A percentile compares a stretch with the other conserved stretches of the same genome.
These are phyloP conservation scores for Corythoichthys haematopterus DNA, from an alignment of 2,113 vertebrate genomes.

Conservation along the genomic window DNA sequence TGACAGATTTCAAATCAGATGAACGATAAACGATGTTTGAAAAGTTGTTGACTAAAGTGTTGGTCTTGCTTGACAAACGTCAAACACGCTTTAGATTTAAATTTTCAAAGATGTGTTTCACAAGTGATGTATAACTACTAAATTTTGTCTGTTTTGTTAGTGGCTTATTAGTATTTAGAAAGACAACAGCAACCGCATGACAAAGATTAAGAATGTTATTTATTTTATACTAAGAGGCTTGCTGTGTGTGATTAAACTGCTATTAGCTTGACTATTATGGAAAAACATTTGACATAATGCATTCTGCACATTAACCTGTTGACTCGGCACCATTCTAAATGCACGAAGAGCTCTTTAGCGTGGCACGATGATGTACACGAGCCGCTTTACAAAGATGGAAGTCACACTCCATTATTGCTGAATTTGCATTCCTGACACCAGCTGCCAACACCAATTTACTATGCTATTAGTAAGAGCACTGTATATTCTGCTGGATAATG, in stretches of 20 bases:
- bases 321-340: constrained; percentile 8
- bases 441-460: constrained; percentile 45
- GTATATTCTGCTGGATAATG: constrained; percentile 18
- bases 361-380: constrained; percentile 19
- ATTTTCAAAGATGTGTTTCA: background rate
- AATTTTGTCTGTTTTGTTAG: background rate
- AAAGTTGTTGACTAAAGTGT: no score
- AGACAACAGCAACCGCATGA: background rate
- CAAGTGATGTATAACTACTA: background rate
- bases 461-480: constrained; percentile 15
- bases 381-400: constrained; percentile 23
- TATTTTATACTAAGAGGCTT: background rate
- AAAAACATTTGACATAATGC: constrained; percentile 3
- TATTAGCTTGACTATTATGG: background rate
- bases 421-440: constrained; percentile 42
- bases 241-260: background rate
- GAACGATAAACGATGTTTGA: no score
- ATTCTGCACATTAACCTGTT: constrained; percentile 25
- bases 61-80: no score
- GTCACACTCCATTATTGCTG: constrained; percentile 32
- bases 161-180: background rate
- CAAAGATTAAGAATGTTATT: background rate
- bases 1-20: no score
- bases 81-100: background rate
- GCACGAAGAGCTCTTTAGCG: constrained; percentile 24